Conservation (phyloP, 2,797 vertebrate genomes). For the Enteromius viviparus region DNA sequence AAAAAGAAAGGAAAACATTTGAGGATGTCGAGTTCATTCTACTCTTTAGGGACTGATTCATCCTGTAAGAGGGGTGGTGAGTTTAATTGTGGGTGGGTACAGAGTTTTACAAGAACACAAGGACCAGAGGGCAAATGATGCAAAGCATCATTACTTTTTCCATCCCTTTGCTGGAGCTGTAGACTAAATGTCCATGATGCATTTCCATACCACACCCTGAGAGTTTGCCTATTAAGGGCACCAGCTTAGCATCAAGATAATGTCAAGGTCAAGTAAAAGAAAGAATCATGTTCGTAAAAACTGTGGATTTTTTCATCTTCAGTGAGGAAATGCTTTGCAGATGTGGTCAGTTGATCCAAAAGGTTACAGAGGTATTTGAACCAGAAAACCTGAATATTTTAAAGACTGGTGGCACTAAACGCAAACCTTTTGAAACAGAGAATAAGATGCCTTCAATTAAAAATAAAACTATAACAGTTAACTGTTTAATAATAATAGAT, state of each 20-base stretch:
- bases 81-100: conserved; percentile 19
- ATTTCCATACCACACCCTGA: neutral
- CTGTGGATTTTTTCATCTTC: conserved; percentile 38
- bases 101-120: conserved; percentile 41
- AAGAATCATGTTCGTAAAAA: conserved; percentile 1
- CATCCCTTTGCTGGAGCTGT: conserved; percentile 11
- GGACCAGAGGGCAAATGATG: conserved; percentile 41
- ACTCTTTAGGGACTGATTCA: conserved; percentile 18
- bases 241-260: neutral
- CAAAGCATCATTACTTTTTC: conserved; percentile 18
- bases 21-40: neutral
- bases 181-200: neutral
- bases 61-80: conserved; percentile 16
- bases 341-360: conserved; percentile 55
- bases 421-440: neutral
- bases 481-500: neutral
- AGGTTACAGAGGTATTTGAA: conserved; percentile 40
- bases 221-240: neutral
- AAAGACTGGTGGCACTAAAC: neutral
- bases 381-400: neutral
- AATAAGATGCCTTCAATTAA: neutral
- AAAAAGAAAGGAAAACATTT: conserved; percentile 16
- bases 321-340: conserved; percentile 59
- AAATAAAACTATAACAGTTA: neutral
- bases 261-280: conserved; percentile 3